Base-by-base conservation (phyloP, 2,797 vertebrate species). In the Moxostoma hubbsi region DNA sequence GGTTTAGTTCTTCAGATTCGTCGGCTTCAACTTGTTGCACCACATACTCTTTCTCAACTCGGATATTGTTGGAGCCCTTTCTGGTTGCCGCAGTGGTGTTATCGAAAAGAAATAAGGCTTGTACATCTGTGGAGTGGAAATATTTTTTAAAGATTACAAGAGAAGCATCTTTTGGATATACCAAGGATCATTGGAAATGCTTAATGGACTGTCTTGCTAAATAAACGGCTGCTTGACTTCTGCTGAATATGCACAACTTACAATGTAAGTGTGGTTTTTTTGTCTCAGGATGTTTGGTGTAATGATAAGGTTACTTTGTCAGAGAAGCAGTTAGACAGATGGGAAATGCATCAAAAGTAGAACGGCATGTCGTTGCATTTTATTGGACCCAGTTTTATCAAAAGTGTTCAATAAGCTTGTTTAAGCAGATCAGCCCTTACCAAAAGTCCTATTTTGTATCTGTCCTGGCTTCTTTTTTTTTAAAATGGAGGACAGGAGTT, bases 201-300 rank as follows among this genome's bases (percentile, higher is more conserved):
- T 46, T 49, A 59, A 53, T 9, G 15, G n/a, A 57, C 6, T 9
- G 16, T 50, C 5, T 70, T 79, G 36, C 61, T 67, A 9, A 79
- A 47, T 45, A 53, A 43, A 69, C 71, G 47, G 51, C 69, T 47
- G 0, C 6, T 72, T 64, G 62, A 12, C 9, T 50, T 76, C 80
- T 81, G 49, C 79, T 43, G 62, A 92, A 90, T 75, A 98, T 98
- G 97, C 96, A 95, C 92, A 96, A 95, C 93, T 90, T 96, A 89
- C 96, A 96, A 91, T 92, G 97, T 98, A 96, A 98, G 97, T 86
- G 54, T 64, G 15, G 1, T 78, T 66, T 59, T 47, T 70, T 75
- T 51, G 36, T 12, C 55, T 71, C 24, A 15, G 57, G 43, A 75
- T 63, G 51, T 62, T 71, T 45, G 36, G 43, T 54, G 62, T 58